Conservation (phyloP, 2,888 invertebrate species). For the Argyresthia goedartella region DNA sequence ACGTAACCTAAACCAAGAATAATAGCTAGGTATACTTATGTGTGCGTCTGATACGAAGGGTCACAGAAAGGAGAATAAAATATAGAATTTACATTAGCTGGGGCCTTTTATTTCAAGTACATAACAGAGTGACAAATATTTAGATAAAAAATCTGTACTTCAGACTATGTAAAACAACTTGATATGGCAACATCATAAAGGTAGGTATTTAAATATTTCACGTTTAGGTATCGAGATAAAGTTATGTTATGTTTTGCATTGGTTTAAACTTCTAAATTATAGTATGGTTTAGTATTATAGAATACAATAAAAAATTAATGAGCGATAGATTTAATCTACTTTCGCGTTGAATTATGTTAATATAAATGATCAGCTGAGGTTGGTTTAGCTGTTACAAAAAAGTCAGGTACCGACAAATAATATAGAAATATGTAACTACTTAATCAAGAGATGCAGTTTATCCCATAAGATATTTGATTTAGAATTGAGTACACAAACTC, state of each 20-base stretch:
- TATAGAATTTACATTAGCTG: conserved; percentile 27
- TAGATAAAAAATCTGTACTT: conserved; percentile 50
- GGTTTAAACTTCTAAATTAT: not conserved
- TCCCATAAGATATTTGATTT: too few relatives aligned
- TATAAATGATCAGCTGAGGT: too few relatives aligned
- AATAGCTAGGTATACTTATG: too few relatives aligned
- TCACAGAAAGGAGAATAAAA: conserved; percentile 20
- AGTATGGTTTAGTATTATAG: not conserved
- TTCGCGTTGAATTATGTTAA: too few relatives aligned
- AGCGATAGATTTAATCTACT: too few relatives aligned
- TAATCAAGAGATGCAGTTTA: too few relatives aligned
- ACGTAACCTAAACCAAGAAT: too few relatives aligned
- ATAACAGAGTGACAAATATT: conserved; percentile 50
- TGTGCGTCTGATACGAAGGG: too few relatives aligned
- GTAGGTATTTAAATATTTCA: conserved; percentile 14
- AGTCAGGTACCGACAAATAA: too few relatives aligned
- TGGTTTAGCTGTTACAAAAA: too few relatives aligned
- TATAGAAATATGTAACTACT: too few relatives aligned
- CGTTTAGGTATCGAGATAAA: not conserved
- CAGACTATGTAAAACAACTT: conserved; percentile 52
- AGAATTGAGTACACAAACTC: too few relatives aligned
- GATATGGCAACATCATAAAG: conserved; percentile 60
- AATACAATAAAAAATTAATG: not conserved
- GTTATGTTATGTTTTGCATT: not conserved
- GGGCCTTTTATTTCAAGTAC: conserved; percentile 62